A percentile compares a stretch with the other conserved stretches of the same genome.
Evolutionary conservation across 2,888 invertebrate genomes (phyloP).

Genomic region (Electrophaes corylata): DNA sequence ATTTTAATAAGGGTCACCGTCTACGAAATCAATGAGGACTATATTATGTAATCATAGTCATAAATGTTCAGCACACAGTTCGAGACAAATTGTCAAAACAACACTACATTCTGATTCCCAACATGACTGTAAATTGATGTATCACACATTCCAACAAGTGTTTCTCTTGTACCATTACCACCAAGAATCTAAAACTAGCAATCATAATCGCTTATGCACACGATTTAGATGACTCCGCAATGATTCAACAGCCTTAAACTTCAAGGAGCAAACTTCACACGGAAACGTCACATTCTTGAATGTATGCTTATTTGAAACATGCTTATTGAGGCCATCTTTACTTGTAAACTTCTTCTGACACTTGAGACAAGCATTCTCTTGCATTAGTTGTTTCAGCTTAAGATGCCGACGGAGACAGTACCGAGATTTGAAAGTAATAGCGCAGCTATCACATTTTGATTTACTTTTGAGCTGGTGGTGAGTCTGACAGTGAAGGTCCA

Average conservation of each 20-base stretch:
- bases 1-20: too few species aligned
- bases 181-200: constrained; percentile 15
- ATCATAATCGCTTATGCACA: constrained; percentile 76
- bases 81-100: too few species aligned
- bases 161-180: neutral
- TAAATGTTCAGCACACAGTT: too few species aligned
- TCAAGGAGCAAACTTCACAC: constrained; percentile 68
- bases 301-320: constrained; percentile 69
- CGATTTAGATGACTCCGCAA: constrained; percentile 65
- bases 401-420: constrained; percentile 74
- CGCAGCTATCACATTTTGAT: constrained; percentile 71
- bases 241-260: constrained; percentile 72
- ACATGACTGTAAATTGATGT: neutral
- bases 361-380: constrained; percentile 70
- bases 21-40: too few species aligned
- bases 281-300: constrained; percentile 68
- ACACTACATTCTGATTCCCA: too few species aligned
- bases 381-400: constrained; percentile 68
- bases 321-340: constrained; percentile 66
- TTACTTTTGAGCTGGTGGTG: constrained; percentile 70
- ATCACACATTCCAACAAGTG: neutral
- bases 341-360: constrained; percentile 74
- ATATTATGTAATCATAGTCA: too few species aligned
- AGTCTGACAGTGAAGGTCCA: constrained; percentile 70
- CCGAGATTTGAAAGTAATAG: constrained; percentile 74